Conservation (phyloP, 2,113 vertebrate species). For the Gymnogyps californianus region DNA sequence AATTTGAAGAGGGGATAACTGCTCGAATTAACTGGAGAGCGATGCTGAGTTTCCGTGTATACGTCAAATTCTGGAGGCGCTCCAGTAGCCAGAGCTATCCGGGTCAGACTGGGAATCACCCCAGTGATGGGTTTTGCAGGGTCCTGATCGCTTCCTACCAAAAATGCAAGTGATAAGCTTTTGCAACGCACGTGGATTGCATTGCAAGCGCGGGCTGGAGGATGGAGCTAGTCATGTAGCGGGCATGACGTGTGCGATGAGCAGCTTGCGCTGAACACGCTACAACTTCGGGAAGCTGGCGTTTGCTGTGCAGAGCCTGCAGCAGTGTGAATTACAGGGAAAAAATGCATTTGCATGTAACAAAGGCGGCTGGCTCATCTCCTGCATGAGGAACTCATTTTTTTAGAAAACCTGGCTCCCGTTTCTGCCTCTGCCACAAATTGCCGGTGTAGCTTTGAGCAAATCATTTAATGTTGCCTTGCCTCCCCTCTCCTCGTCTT, state of each 20-base stretch:
- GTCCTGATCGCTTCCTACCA: neutral
- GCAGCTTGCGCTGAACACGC: neutral
- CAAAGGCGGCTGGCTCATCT: slow-evolving; percentile 37
- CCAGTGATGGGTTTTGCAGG: neutral
- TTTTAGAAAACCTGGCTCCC: neutral
- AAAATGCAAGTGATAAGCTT: neutral
- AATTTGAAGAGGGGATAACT: neutral
- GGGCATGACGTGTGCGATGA: neutral
- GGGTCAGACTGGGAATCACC: neutral
- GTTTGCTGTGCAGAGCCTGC: neutral
- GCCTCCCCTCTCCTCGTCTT: neutral
- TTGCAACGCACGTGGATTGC: accelerated
- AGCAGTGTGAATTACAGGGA: neutral
- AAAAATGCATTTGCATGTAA: neutral
- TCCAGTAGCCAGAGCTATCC: neutral
- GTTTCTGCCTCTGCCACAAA: neutral
- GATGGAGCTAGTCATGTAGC: neutral
- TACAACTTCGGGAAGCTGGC: neutral
- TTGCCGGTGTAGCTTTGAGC: neutral
- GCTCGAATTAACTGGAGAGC: neutral
- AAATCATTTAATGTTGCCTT: neutral
- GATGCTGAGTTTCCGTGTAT: neutral
- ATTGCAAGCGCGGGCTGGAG: neutral
- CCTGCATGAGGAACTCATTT: neutral
- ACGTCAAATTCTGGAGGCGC: neutral